Percentiles rank a stretch among this genome's conserved stretches.
Evolutionary conservation across 2,888 invertebrate genomes (phyloP).

Genomic region (Rhagonycha fulva): DNA sequence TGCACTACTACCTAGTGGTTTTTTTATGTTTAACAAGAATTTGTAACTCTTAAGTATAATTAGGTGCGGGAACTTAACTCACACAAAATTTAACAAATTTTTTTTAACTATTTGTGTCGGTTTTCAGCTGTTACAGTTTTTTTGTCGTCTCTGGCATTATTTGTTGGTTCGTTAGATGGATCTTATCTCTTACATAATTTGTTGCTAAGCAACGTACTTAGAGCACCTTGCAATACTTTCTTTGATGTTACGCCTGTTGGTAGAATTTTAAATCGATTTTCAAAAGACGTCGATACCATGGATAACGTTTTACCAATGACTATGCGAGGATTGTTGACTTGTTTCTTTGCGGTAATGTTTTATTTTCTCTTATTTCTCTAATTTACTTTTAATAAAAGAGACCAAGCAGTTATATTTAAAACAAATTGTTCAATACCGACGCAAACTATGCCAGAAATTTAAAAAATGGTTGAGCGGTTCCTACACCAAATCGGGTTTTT

Average conservation of each 20-base stretch:
- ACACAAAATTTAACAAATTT: constrained; percentile 9
- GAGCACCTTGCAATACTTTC: constrained; percentile 71
- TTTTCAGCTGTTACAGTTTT: constrained; percentile 68
- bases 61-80: constrained; percentile 14
- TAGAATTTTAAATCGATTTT: constrained; percentile 77
- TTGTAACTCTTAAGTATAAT: background rate
- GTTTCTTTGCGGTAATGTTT: constrained; percentile 63
- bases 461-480: background rate
- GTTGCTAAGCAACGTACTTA: constrained; percentile 67
- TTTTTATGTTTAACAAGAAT: background rate
- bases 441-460: background rate
- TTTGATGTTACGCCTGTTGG: constrained; percentile 82
- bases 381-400: background rate
- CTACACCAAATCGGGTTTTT: background rate
- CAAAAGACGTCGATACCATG: constrained; percentile 74
- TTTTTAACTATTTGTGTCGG: constrained; percentile 10
- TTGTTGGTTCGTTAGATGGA: constrained; percentile 67
- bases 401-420: constrained; percentile 37
- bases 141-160: constrained; percentile 69
- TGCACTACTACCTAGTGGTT: background rate
- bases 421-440: background rate
- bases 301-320: constrained; percentile 75
- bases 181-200: constrained; percentile 66
- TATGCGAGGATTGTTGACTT: constrained; percentile 71
- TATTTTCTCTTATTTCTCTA: background rate